Percentiles rank a stretch among this genome's conserved stretches.
These are phyloP conservation scores for Coregonus clupeaformis DNA, from an alignment of 2,113 vertebrate genomes.

Conservation along the genomic window DNA sequence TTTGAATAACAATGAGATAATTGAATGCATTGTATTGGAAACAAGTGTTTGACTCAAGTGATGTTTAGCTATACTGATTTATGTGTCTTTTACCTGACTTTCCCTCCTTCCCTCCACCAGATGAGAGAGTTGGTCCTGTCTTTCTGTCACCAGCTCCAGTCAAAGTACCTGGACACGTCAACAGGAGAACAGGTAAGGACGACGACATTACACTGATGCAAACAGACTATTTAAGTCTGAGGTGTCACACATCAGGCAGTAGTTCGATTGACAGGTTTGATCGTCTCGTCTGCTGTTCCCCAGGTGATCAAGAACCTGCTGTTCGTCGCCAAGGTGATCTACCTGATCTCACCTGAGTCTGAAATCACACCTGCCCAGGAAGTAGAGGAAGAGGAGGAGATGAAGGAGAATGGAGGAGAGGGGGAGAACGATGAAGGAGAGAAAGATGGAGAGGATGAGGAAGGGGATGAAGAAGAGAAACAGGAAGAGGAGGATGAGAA, in stretches of 20 bases:
- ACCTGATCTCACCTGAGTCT: slow-evolving; percentile 80
- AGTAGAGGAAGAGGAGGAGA: slow-evolving; percentile 27
- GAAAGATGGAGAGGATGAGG: slow-evolving; percentile 26
- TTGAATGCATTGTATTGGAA: no score
- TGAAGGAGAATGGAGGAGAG: slow-evolving; percentile 6
- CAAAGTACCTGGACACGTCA: slow-evolving; percentile 85
- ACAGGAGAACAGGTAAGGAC: slow-evolving; percentile 90
- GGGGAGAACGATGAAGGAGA: slow-evolving; percentile 25
- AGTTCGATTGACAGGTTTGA: no score
- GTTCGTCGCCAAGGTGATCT: slow-evolving; percentile 89
- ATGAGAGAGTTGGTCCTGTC: slow-evolving; percentile 86
- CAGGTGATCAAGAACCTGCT: slow-evolving; percentile 96
- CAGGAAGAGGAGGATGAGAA: slow-evolving; percentile 48
- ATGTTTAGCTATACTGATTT: no score
- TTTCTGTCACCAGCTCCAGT: slow-evolving; percentile 90
- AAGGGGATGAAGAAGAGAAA: slow-evolving; percentile 33
- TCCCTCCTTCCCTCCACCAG: slow-evolving; percentile 62
- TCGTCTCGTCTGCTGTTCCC: not conserved
- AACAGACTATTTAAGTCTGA: not conserved
- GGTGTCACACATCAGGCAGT: no score
- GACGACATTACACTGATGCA: not conserved
- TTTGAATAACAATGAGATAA: no score
- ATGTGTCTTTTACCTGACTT: not conserved
- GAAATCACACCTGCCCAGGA: slow-evolving; percentile 43
- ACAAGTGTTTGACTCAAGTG: no score